phyloP scores from a whole-genome alignment of 2,888 invertebrate species.

The Eueremaeus valkanovi region DNA sequence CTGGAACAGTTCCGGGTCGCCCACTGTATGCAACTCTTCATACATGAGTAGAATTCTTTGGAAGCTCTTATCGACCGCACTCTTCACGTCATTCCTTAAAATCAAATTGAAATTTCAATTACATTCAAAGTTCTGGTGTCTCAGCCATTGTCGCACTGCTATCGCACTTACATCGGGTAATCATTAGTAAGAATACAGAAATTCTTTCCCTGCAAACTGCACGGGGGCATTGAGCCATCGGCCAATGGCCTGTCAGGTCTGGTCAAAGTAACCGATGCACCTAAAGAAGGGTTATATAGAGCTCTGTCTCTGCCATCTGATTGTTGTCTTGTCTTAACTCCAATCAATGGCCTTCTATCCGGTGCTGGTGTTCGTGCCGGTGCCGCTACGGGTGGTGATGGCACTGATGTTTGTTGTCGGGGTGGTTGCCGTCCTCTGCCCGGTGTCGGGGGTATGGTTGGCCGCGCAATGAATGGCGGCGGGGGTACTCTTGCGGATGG shows the following conservation, averaged over 20 bases:
- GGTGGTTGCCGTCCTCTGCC: conserved; percentile 21
- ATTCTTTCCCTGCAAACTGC: conserved; percentile 46
- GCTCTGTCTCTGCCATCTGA: background rate
- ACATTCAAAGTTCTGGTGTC: no score
- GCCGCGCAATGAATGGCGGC: background rate
- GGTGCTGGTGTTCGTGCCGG: no score
- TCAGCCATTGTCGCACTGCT: background rate
- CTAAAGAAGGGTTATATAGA: conserved; percentile 37
- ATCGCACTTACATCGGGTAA: conserved; percentile 45
- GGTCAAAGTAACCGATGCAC: conserved; percentile 42
- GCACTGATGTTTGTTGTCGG: conserved; percentile 50
- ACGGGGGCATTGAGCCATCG: conserved; percentile 46
- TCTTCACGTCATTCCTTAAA: conserved; percentile 47
- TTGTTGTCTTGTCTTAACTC: background rate
- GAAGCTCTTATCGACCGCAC: conserved; percentile 46
- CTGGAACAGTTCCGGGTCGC: conserved; percentile 46
- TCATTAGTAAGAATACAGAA: conserved; percentile 47
- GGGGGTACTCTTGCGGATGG: background rate
- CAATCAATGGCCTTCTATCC: conserved; percentile 31
- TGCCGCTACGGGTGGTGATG: conserved; percentile 42
- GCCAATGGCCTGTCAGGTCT: conserved; percentile 45
- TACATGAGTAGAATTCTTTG: conserved; percentile 46
- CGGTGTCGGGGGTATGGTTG: conserved; percentile 17
- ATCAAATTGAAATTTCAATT: no score
- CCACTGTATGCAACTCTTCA: conserved; percentile 47